Conservation (phyloP, 2,113 vertebrate species). For the Paratilapia polleni region DNA sequence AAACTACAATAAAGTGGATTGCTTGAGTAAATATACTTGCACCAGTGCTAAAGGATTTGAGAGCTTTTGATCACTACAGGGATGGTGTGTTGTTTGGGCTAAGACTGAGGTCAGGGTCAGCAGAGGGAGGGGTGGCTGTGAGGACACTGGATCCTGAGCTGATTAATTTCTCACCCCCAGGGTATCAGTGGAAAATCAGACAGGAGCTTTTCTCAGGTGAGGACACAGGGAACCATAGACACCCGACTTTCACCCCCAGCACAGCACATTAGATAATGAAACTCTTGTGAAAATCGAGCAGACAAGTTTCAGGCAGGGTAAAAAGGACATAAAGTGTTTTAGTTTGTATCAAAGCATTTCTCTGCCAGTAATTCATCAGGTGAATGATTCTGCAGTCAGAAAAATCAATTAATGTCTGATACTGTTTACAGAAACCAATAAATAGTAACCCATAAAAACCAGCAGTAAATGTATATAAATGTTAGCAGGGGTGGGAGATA, state of each 20-base stretch:
- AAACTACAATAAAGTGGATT: rapidly evolving
- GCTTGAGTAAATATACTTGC: not conserved
- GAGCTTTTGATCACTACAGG: conserved; percentile 20
- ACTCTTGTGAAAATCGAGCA: not conserved
- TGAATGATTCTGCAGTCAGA: not conserved
- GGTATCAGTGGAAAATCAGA: conserved; percentile 57
- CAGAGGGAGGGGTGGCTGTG: conserved; percentile 12
- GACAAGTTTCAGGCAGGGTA: not conserved
- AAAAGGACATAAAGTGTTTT: not conserved
- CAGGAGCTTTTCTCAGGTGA: conserved; percentile 68
- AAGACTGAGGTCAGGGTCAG: conserved; percentile 54
- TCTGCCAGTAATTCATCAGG: not conserved
- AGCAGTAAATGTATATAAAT: not conserved
- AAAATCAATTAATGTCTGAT: too few species aligned
- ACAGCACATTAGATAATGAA: conserved; percentile 70
- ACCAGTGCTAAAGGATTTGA: not conserved
- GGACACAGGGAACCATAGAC: conserved; percentile 55
- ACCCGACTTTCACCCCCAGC: conserved; percentile 36
- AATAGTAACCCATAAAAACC: not conserved
- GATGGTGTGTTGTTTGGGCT: not conserved
- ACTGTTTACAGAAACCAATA: not conserved
- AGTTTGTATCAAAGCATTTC: not conserved
- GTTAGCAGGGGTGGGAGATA: not conserved
- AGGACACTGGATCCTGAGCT: conserved; percentile 67
- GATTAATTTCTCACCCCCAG: conserved; percentile 70